Evolutionary conservation across 2,888 invertebrate genomes (phyloP), one percentile per base, ranked within the genome.

Genomic region (Cryptophagus acutangulus): DNA sequence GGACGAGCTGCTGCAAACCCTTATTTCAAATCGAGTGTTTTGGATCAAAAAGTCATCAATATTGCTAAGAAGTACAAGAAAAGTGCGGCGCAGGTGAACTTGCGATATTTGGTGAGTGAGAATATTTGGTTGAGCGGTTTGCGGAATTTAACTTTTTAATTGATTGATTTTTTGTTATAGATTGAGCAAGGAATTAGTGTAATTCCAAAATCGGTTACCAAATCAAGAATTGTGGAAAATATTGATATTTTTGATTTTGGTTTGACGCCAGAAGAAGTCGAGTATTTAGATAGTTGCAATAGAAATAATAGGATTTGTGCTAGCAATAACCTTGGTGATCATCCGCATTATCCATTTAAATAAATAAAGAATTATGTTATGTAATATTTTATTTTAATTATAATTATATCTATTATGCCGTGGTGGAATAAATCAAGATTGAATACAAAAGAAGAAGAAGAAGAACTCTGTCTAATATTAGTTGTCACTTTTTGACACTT

Each of bases 121-220:
- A 5, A 31, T 31, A 31, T 5, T 12, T 31, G 9, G 9, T 10
- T 4, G 29, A 29, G 6, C 10, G 4, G 6, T 9, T 10, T 5
- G 4, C 6, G 13, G 8, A 24, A 6, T 24, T 24, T 29, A 9
- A 5, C 13, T 16, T 31, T 31, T 34, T 18, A 34, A 14, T 28
- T 30, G 20, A 17, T 5, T 3, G 10, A 34, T 31, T 13, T 29
- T 46, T 49, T 28, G n/a, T n/a, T n/a, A n/a, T 33, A 57, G 57
- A 33, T 56, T 30, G 48, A 45, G 20, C 43, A 58, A 39, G 59
- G 63, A 1, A 52, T 62, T 17, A 38, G 46, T 20, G 84, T 86
- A 15, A 85, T 90, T 47, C 89, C 90, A 0, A 91, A 90, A 63
- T 87, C 87, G 0, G 84, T 87, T 12, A 87, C 76, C 0, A 81